These are phyloP conservation scores for Cephus rjabovi DNA, from an alignment of 2,888 invertebrate species.

Conservation along the genomic window DNA sequence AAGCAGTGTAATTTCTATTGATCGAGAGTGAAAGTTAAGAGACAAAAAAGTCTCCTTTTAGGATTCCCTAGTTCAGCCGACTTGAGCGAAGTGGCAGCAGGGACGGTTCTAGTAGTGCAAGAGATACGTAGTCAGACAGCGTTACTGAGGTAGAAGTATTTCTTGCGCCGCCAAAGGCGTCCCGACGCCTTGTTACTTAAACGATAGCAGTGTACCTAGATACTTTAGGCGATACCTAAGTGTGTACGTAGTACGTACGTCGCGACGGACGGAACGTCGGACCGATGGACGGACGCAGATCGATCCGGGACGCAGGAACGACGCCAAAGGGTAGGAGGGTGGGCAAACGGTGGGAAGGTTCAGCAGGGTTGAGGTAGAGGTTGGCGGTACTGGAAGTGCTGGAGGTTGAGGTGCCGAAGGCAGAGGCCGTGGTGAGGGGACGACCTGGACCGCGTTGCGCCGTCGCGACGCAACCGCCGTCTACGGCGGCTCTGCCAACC, in stretches of 20 bases:
- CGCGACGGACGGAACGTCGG: slow-evolving; percentile 30
- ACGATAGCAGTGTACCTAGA: background rate
- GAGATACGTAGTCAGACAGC: too few species aligned
- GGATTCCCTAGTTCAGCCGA: background rate
- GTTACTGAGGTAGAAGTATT: too few species aligned
- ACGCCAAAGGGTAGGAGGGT: background rate
- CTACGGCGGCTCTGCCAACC: slow-evolving; percentile 19
- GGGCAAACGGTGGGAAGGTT: slow-evolving; percentile 19
- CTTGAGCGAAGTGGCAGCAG: background rate
- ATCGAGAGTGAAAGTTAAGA: background rate
- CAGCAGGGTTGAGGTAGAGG: slow-evolving; percentile 13
- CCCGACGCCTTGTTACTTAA: background rate
- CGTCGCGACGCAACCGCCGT: slow-evolving; percentile 19
- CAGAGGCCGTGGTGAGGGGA: slow-evolving; percentile 13
- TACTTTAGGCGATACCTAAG: background rate
- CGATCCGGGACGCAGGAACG: slow-evolving; percentile 38
- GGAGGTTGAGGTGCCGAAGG: slow-evolving; percentile 10
- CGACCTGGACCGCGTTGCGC: slow-evolving; percentile 9
- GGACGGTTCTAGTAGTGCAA: too few species aligned
- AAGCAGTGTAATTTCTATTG: background rate
- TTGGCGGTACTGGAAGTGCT: slow-evolving; percentile 16
- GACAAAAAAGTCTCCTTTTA: background rate
- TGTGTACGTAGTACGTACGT: slow-evolving; percentile 21
- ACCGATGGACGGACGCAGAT: slow-evolving; percentile 26
- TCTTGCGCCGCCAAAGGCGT: background rate